These are phyloP conservation scores for Ostrea edulis DNA, from an alignment of 1,140 invertebrate species.

Conservation along the genomic window DNA sequence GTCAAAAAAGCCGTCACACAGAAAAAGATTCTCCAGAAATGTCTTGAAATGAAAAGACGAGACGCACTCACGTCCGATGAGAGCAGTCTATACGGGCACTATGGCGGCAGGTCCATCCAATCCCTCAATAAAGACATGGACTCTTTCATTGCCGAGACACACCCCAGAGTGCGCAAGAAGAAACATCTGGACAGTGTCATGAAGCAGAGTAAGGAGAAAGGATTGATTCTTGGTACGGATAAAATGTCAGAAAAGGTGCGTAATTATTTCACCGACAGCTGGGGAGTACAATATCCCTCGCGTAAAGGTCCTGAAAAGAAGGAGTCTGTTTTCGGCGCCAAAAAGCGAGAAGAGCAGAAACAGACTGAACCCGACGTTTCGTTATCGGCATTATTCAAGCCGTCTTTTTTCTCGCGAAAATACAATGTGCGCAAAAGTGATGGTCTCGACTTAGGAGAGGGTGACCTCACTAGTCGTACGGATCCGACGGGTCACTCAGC, in stretches of 20 bases:
- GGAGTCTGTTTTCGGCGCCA: neutral
- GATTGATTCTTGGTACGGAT: slow-evolving; percentile 52
- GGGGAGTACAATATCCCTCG: slow-evolving; percentile 53
- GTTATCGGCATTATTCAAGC: slow-evolving; percentile 13
- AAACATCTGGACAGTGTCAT: slow-evolving; percentile 45
- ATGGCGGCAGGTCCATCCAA: slow-evolving; percentile 52
- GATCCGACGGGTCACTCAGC: neutral
- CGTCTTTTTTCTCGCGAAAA: slow-evolving; percentile 32
- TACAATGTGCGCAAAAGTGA: neutral
- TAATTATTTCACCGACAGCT: slow-evolving; percentile 48
- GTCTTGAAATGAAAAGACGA: slow-evolving; percentile 47
- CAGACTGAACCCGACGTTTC: neutral
- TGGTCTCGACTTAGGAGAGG: neutral
- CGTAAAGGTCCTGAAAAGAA: slow-evolving; percentile 15
- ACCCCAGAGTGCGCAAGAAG: slow-evolving; percentile 49
- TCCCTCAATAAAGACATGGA: slow-evolving; percentile 53
- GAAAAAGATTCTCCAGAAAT: slow-evolving; percentile 53
- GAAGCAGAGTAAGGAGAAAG: slow-evolving; percentile 51
- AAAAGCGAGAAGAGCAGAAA: neutral
- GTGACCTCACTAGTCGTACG: neutral
- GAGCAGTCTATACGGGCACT: slow-evolving; percentile 52
- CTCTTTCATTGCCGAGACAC: slow-evolving; percentile 41
- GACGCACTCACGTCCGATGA: neutral
- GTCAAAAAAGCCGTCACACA: slow-evolving; percentile 43
- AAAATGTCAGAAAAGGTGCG: slow-evolving; percentile 52